These are phyloP conservation scores for Mus pahari DNA, from an alignment of 2,113 vertebrate genomes.

Conservation along the genomic window DNA sequence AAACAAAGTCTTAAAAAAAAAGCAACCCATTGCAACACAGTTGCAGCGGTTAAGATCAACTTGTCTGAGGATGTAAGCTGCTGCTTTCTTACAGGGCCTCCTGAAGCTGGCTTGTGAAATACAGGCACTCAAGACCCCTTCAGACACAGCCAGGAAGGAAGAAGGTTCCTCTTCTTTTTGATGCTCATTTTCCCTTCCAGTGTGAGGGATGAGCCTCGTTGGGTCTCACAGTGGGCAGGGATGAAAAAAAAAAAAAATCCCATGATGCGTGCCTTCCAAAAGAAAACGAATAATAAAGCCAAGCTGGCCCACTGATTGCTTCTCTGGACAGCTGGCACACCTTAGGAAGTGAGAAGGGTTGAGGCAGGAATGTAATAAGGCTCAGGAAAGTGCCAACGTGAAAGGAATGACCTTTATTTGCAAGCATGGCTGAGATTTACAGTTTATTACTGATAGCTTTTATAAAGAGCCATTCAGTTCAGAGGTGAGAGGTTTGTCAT, in stretches of 20 bases:
- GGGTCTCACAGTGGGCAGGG: constrained; percentile 72
- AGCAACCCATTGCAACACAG: fast-evolving
- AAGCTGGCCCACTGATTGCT: constrained; percentile 77
- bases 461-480: constrained; percentile 95
- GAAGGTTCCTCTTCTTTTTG: constrained; percentile 75
- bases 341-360: constrained; percentile 87
- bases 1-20: background rate
- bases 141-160: constrained; percentile 59
- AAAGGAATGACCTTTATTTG: constrained; percentile 94
- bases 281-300: background rate
- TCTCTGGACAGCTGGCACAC: constrained; percentile 87
- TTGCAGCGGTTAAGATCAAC: background rate
- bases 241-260: constrained; percentile 81
- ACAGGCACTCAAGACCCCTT: constrained; percentile 65
- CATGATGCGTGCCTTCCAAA: constrained; percentile 81
- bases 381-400: constrained; percentile 89
- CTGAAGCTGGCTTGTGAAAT: background rate
- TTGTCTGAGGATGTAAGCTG: background rate
- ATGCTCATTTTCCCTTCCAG: constrained; percentile 66
- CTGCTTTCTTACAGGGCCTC: constrained; percentile 30
- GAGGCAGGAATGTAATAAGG: constrained; percentile 89
- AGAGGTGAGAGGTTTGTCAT: constrained; percentile 95
- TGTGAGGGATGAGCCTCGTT: constrained; percentile 75
- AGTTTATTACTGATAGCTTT: constrained; percentile 95
- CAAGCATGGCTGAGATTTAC: constrained; percentile 94